Evolutionary conservation across 1,140 invertebrate species (phyloP).

Genomic region (Nephotettix cincticeps): DNA sequence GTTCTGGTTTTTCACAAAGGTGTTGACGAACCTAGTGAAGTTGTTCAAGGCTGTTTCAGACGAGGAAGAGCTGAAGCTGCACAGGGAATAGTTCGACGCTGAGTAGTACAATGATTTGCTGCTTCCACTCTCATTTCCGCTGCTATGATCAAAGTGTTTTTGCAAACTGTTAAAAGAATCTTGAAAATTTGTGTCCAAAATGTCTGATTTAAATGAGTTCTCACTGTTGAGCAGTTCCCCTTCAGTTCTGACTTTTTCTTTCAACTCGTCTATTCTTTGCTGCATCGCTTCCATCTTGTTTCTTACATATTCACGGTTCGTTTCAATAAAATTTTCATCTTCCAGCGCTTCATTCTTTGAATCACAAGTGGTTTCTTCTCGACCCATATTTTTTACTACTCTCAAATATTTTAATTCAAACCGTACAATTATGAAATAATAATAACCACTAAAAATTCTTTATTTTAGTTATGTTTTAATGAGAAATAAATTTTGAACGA

Average conservation of each 20-base stretch:
- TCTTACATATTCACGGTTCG: not conserved
- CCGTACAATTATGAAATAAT: not conserved
- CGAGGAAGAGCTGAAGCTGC: not conserved
- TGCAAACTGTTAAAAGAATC: not conserved
- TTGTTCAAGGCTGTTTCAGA: not conserved
- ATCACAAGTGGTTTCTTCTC: not conserved
- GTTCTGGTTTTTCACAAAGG: not conserved
- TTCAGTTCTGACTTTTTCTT: conserved; percentile 1
- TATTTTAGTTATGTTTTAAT: no score
- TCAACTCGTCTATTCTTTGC: conserved; percentile 14
- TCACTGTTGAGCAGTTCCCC: not conserved
- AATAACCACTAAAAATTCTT: no score
- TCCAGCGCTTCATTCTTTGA: not conserved
- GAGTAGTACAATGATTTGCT: conserved; percentile 4
- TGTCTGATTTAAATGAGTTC: not conserved
- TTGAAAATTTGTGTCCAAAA: not conserved
- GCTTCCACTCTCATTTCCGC: not conserved
- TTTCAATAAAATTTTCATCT: not conserved
- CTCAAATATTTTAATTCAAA: not conserved
- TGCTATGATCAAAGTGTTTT: not conserved
- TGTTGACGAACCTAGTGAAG: conserved; percentile 10
- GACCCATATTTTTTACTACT: not conserved
- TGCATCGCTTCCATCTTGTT: conserved; percentile 12
- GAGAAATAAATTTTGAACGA: no score
- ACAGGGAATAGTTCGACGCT: not conserved